These are phyloP conservation scores for Dicrostonyx torquatus DNA, from an alignment of 2,797 vertebrate species.

Conservation along the genomic window DNA sequence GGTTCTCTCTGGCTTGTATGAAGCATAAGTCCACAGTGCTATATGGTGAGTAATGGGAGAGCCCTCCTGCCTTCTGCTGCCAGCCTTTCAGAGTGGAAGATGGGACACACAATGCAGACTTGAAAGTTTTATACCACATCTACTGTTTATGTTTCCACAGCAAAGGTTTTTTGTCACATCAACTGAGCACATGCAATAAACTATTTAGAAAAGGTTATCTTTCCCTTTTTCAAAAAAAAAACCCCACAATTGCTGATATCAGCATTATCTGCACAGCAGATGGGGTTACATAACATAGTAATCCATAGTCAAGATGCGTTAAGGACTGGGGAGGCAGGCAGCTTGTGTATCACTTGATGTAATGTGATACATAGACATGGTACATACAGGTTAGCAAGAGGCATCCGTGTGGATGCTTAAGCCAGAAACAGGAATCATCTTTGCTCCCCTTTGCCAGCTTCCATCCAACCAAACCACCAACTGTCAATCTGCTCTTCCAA, in stretches of 20 bases:
- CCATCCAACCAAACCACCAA: not conserved
- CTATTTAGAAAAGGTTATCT: not conserved
- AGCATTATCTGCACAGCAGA: not conserved
- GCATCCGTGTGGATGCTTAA: not conserved
- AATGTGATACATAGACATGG: not conserved
- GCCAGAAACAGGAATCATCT: not conserved
- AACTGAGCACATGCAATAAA: not conserved
- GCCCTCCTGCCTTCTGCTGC: slow-evolving; percentile 82
- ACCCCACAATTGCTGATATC: not conserved
- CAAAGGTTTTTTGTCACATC: not conserved
- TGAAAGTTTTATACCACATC: slow-evolving; percentile 60
- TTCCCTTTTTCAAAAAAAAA: not conserved
- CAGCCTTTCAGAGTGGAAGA: slow-evolving; percentile 73
- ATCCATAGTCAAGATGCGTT: not conserved
- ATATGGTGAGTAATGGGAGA: slow-evolving; percentile 89
- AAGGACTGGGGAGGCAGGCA: not conserved
- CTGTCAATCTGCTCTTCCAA: not conserved
- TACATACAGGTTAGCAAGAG: not conserved
- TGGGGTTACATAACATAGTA: not conserved
- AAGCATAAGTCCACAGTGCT: slow-evolving; percentile 88
- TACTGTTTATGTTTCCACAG: slow-evolving; percentile 31
- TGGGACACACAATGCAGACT: slow-evolving; percentile 56
- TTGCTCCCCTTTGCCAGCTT: not conserved
- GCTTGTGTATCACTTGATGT: not conserved
- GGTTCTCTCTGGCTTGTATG: slow-evolving; percentile 91